phyloP scores from a whole-genome alignment of 1,140 invertebrate genomes.

The Drosophila bocqueti region DNA sequence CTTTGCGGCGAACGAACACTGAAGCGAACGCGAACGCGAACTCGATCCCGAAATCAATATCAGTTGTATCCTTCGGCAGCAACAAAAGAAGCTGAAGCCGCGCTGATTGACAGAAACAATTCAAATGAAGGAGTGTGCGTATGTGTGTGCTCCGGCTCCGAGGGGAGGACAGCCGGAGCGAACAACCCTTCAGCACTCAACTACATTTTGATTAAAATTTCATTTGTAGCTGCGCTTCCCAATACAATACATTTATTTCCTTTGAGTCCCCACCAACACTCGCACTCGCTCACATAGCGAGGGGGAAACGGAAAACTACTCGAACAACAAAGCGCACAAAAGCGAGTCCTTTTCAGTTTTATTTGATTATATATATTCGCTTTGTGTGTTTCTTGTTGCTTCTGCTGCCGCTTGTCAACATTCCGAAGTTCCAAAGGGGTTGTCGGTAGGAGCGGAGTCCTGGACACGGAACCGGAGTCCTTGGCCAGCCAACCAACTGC shows the following conservation, averaged over 20 bases:
- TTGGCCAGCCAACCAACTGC: constrained; percentile 49
- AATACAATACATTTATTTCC: constrained; percentile 73
- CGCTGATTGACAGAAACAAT: constrained; percentile 83
- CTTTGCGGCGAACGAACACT: constrained; percentile 48
- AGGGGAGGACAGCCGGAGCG: constrained; percentile 7
- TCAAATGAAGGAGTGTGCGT: constrained; percentile 21
- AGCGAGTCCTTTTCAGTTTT: constrained; percentile 69
- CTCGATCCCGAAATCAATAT: constrained; percentile 74
- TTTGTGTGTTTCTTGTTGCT: constrained; percentile 43
- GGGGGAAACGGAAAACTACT: constrained; percentile 63
- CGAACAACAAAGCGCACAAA: constrained; percentile 78
- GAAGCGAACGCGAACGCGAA: neutral
- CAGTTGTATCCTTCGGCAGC: constrained; percentile 81
- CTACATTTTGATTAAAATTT: constrained; percentile 83
- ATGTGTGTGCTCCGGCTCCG: neutral
- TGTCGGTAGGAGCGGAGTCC: constrained; percentile 7
- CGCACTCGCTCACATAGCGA: constrained; percentile 1
- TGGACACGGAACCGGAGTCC: constrained; percentile 20
- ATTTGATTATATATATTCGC: constrained; percentile 45
- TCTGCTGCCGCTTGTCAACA: constrained; percentile 59
- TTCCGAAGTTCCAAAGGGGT: constrained; percentile 22
- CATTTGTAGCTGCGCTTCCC: constrained; percentile 74
- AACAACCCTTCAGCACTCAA: constrained; percentile 83
- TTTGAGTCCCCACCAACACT: constrained; percentile 51
- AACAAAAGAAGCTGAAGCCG: constrained; percentile 80